A percentile compares a stretch with the other conserved stretches of the same genome.
Evolutionary conservation across 2,797 vertebrate genomes (phyloP).

Genomic region (Fistularia commersonii): DNA sequence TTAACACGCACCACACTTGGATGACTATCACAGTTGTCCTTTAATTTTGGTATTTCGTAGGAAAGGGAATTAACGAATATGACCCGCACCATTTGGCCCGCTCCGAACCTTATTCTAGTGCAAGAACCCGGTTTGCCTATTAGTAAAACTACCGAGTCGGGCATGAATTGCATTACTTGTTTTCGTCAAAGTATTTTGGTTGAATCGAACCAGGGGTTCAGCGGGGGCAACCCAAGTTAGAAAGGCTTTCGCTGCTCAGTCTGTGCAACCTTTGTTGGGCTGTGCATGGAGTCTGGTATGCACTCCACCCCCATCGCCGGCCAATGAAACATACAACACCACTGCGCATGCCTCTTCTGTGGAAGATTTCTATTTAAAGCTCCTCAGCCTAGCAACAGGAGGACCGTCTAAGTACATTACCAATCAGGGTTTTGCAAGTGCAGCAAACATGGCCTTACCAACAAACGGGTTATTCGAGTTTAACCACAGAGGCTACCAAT

Average conservation of each 20-base stretch:
- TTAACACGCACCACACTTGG: too few species aligned
- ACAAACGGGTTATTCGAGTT: slow-evolving; percentile 9
- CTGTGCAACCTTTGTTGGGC: slow-evolving; percentile 33
- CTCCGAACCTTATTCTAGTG: too few species aligned
- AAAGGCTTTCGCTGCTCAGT: slow-evolving; percentile 17
- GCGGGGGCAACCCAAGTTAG: slow-evolving; percentile 14
- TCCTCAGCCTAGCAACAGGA: slow-evolving; percentile 63
- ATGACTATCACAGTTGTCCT: too few species aligned
- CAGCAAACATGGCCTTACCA: slow-evolving; percentile 8
- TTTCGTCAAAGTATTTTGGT: not conserved
- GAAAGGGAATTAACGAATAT: too few species aligned
- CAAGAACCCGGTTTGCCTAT: too few species aligned
- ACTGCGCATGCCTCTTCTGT: slow-evolving; percentile 44
- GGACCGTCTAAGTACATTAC: slow-evolving; percentile 3
- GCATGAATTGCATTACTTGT: not conserved
- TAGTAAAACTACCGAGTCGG: too few species aligned
- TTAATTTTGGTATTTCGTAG: too few species aligned
- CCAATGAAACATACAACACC: slow-evolving; percentile 48
- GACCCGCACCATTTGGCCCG: too few species aligned
- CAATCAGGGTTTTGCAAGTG: slow-evolving; percentile 1
- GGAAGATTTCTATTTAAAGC: slow-evolving; percentile 71
- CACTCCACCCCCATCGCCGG: slow-evolving; percentile 48
- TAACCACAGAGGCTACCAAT: too few species aligned
- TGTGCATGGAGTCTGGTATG: slow-evolving; percentile 36
- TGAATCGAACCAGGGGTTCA: not conserved